Evolutionary conservation across 2,113 vertebrate genomes (phyloP).

Genomic region (Rhinoderma darwinii): DNA sequence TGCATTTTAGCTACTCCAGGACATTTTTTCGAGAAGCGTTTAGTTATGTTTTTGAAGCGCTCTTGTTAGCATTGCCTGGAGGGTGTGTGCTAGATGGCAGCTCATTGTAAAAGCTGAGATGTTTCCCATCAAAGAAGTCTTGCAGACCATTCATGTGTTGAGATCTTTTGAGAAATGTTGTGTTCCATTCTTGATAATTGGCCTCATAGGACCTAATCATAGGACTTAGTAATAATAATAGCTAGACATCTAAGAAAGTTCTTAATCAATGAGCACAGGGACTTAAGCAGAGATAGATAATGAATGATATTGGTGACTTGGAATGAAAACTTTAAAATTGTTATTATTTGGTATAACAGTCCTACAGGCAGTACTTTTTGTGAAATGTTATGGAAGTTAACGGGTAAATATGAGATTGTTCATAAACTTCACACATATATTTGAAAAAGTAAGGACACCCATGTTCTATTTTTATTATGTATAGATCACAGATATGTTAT

Average conservation of each 20-base stretch:
- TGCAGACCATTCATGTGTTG: conserved; percentile 58
- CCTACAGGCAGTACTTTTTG: background rate
- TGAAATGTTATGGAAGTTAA: background rate
- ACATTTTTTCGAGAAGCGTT: conserved; percentile 56
- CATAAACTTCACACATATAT: background rate
- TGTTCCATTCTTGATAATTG: conserved; percentile 59
- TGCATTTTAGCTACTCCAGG: conserved; percentile 42
- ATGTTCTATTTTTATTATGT: no score
- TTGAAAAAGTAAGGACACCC: no score
- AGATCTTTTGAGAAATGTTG: conserved; percentile 56
- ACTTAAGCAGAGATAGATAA: conserved; percentile 21
- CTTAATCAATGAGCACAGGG: conserved; percentile 55
- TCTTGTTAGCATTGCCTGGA: conserved; percentile 57
- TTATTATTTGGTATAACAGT: conserved; percentile 28
- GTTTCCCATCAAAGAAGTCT: conserved; percentile 53
- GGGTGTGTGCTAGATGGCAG: conserved; percentile 42
- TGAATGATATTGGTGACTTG: conserved; percentile 19
- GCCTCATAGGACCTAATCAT: conserved; percentile 59
- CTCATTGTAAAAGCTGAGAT: conserved; percentile 56
- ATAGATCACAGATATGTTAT: no score
- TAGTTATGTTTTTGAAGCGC: conserved; percentile 56
- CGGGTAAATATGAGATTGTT: background rate
- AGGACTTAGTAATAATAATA: conserved; percentile 59
- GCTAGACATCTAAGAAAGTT: conserved; percentile 49
- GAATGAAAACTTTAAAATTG: conserved; percentile 22